A percentile compares a stretch with the other conserved stretches of the same genome.
Conservation (phyloP, 2,797 vertebrate genomes). For the Parauchenoglanis punctatus region DNA sequence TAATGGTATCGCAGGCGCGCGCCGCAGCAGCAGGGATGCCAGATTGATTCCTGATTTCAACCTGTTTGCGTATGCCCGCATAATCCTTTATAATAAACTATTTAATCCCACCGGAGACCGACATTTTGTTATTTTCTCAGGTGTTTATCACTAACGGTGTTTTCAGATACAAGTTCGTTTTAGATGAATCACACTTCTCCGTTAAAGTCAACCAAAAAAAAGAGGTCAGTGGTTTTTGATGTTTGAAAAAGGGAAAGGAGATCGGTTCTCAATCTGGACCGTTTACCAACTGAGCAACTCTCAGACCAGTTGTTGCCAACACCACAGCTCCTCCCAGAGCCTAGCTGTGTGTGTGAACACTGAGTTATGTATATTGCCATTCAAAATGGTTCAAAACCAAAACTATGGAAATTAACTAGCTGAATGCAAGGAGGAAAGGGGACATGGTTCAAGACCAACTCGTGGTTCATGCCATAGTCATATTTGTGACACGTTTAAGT, state of each 20-base stretch:
- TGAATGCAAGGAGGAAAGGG: not conserved
- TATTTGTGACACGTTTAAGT: not conserved
- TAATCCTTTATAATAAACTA: too few species aligned
- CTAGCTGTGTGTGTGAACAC: not conserved
- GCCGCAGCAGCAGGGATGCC: constrained; percentile 16
- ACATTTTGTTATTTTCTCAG: not conserved
- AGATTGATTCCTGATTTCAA: not conserved
- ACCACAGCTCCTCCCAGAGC: not conserved
- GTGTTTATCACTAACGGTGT: too few species aligned
- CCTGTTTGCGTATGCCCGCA: not conserved
- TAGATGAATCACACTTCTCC: not conserved
- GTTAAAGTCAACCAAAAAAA: not conserved
- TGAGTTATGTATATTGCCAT: not conserved
- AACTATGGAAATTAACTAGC: too few species aligned
- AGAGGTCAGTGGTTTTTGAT: not conserved
- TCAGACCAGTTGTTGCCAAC: not conserved
- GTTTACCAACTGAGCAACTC: not conserved
- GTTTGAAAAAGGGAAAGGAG: not conserved
- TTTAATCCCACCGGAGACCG: too few species aligned
- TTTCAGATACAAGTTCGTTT: not conserved
- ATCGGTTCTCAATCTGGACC: not conserved
- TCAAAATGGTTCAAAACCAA: not conserved
- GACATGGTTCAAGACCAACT: not conserved
- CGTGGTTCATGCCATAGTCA: not conserved
- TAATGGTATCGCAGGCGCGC: not conserved